These are phyloP conservation scores for Ahaetulla prasina DNA, from an alignment of 2,113 vertebrate species.

Conservation along the genomic window DNA sequence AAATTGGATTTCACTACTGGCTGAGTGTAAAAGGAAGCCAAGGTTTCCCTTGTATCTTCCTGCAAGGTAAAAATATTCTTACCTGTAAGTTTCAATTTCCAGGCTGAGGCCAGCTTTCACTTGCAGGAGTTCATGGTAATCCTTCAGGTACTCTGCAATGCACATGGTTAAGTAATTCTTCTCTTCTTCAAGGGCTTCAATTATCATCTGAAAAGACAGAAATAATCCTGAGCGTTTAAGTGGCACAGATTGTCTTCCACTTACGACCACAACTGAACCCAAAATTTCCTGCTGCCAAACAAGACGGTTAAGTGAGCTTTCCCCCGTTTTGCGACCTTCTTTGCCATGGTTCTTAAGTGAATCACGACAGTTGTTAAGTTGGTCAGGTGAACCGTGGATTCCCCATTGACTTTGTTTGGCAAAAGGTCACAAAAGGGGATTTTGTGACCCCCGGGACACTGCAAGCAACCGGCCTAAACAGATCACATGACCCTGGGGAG, in stretches of 20 bases:
- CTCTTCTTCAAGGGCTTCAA: conserved; percentile 83
- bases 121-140: conserved; percentile 88
- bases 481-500: not conserved
- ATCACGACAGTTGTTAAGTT: not conserved
- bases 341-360: not conserved
- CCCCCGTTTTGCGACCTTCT: not conserved
- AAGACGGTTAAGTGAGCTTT: not conserved
- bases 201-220: conserved; percentile 71
- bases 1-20: too few relatives aligned
- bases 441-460: too few relatives aligned
- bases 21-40: not conserved
- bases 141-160: conserved; percentile 79
- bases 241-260: fast-evolving
- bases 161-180: conserved; percentile 74
- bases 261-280: not conserved
- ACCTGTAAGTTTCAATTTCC: conserved; percentile 94
- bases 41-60: not conserved
- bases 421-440: not conserved
- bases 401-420: not conserved
- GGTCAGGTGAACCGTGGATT: not conserved
- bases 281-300: not conserved
- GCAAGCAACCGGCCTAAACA: not conserved
- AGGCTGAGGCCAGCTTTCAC: conserved; percentile 87
- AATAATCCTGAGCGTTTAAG: not conserved
- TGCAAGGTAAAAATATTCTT: conserved; percentile 21